phyloP scores from a whole-genome alignment of 2,797 vertebrate genomes.

The Triplophysa bombifrons region DNA sequence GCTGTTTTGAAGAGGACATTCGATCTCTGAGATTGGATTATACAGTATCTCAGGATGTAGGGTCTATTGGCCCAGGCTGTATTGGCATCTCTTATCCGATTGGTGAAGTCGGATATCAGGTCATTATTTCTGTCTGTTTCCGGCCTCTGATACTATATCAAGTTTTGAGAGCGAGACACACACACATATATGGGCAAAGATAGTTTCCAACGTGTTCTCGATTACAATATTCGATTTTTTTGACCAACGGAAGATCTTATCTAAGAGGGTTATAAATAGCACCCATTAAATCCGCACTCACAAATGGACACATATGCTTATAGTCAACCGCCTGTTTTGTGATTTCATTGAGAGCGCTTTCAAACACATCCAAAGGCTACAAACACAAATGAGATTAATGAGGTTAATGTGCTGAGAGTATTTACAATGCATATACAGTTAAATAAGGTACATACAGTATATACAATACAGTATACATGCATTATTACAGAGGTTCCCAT shows the following conservation, averaged over 20 bases:
- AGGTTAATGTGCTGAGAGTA: background rate
- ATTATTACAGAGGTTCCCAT: no score
- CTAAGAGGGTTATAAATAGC: constrained; percentile 27
- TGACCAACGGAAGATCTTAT: constrained; percentile 7
- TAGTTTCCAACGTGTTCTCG: constrained; percentile 28
- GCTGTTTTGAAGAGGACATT: constrained; percentile 34
- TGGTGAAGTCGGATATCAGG: constrained; percentile 41
- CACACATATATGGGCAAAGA: constrained; percentile 4
- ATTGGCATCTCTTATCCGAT: constrained; percentile 35
- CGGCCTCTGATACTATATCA: constrained; percentile 33
- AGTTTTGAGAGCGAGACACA: constrained; percentile 18
- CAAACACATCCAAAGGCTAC: constrained; percentile 17
- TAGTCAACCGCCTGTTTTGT: background rate
- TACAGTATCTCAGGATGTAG: constrained; percentile 32
- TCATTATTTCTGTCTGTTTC: constrained; percentile 33
- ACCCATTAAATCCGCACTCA: background rate
- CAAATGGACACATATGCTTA: background rate
- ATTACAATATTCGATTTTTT: constrained; percentile 39
- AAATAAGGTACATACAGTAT: background rate
- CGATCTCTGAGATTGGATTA: constrained; percentile 43
- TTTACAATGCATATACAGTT: background rate
- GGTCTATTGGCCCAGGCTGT: constrained; percentile 16
- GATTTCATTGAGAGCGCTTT: constrained; percentile 2
- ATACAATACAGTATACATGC: no score
- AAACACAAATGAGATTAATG: constrained; percentile 30